Conservation (phyloP, 2,113 vertebrate genomes). For the Rhinolophus sinicus region DNA sequence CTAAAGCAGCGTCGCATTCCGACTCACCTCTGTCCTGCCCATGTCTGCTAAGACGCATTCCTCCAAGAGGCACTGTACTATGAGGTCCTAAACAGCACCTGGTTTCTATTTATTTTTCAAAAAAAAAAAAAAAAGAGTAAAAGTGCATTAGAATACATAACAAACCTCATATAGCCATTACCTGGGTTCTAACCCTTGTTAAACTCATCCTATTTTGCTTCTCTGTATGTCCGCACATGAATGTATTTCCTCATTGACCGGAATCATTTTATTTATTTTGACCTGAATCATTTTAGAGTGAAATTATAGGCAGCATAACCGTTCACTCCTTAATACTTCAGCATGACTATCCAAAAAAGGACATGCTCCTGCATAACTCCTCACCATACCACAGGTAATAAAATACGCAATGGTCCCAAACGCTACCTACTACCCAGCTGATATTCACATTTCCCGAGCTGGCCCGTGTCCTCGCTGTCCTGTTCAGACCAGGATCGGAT, state of each 20-base stretch:
- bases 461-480: neutral
- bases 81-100: neutral
- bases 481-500: neutral
- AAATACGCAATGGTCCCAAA: neutral
- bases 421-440: neutral
- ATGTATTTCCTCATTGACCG: neutral
- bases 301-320: neutral
- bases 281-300: neutral
- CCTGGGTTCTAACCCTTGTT: neutral
- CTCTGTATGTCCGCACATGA: neutral
- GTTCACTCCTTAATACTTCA: neutral
- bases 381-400: neutral
- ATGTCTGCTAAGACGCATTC: neutral
- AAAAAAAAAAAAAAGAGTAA: neutral
- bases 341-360: neutral
- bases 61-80: neutral
- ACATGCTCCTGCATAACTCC: neutral
- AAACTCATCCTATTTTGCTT: neutral
- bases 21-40: neutral
- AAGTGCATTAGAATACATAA: neutral
- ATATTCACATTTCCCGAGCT: neutral
- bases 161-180: too few relatives aligned
- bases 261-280: neutral
- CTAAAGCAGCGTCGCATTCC: rapidly evolving
- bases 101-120: neutral